These are phyloP conservation scores for Ceyx melanurus DNA, from an alignment of 2,113 vertebrate species.

Conservation along the genomic window DNA sequence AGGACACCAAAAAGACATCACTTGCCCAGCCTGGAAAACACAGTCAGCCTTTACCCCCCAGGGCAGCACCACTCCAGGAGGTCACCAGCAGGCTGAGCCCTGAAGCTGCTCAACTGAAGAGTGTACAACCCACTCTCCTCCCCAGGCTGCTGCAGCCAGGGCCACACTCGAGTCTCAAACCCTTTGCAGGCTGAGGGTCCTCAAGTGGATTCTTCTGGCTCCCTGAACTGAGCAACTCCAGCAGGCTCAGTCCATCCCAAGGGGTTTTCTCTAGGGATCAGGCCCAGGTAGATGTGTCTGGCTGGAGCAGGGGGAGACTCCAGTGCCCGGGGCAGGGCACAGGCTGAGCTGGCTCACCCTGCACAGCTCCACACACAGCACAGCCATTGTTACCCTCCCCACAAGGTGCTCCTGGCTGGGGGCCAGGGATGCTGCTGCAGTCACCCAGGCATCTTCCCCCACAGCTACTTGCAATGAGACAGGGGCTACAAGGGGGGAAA, in stretches of 20 bases:
- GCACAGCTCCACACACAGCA: background rate
- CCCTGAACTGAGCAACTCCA: background rate
- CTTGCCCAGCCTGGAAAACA: background rate
- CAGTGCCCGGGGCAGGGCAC: fast-evolving
- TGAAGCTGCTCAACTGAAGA: background rate
- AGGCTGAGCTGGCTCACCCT: background rate
- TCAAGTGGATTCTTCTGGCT: too few species aligned
- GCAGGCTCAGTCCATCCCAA: background rate
- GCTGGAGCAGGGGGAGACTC: fast-evolving
- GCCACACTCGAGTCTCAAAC: background rate
- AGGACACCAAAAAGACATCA: background rate
- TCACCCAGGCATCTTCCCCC: background rate
- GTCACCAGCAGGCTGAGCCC: background rate
- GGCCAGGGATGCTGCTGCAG: background rate
- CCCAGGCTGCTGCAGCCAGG: background rate
- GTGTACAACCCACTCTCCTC: background rate
- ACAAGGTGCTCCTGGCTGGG: background rate
- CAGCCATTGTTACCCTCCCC: background rate
- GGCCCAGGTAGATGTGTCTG: background rate
- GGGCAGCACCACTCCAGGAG: background rate
- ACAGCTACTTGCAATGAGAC: background rate
- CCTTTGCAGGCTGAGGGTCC: background rate
- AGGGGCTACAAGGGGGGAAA: background rate
- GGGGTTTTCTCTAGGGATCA: background rate
- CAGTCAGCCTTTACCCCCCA: fast-evolving